Evolutionary conservation across 2,888 invertebrate genomes (phyloP).

Genomic region (Agrochola macilenta): DNA sequence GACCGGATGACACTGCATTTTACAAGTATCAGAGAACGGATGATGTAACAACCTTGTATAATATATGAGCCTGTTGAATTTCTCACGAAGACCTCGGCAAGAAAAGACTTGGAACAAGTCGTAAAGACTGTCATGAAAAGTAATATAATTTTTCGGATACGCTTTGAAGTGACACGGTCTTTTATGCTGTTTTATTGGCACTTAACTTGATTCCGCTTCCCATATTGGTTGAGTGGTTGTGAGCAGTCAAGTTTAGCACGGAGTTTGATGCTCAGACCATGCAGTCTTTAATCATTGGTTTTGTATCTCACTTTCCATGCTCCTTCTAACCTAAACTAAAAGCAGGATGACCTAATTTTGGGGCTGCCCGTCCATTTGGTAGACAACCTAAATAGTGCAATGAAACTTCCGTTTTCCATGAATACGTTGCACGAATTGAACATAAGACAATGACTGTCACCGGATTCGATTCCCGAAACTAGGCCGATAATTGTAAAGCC

Average conservation of each 20-base stretch:
- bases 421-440: conserved; percentile 42
- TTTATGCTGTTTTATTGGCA: conserved; percentile 36
- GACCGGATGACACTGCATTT: conserved; percentile 60
- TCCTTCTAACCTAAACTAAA: not conserved
- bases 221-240: conserved; percentile 21
- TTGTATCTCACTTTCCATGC: not conserved
- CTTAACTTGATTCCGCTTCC: conserved; percentile 18
- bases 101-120: conserved; percentile 36
- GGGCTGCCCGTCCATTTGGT: conserved; percentile 8
- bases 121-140: conserved; percentile 44
- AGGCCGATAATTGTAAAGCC: conserved; percentile 54
- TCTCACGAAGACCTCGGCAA: conserved; percentile 26
- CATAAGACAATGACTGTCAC: conserved; percentile 44
- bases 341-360: conserved; percentile 13
- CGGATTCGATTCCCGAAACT: conserved; percentile 44
- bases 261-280: not conserved
- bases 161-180: conserved; percentile 14
- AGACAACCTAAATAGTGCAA: conserved; percentile 39
- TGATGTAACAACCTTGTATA: conserved; percentile 47
- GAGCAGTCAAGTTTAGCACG: not conserved
- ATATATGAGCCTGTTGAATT: conserved; percentile 62
- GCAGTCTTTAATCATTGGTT: not conserved
- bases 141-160: conserved; percentile 47
- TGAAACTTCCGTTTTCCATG: conserved; percentile 43
- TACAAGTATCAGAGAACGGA: conserved; percentile 31